Conservation (phyloP, 1,140 invertebrate genomes). For the Hypsibius dujardini region DNA sequence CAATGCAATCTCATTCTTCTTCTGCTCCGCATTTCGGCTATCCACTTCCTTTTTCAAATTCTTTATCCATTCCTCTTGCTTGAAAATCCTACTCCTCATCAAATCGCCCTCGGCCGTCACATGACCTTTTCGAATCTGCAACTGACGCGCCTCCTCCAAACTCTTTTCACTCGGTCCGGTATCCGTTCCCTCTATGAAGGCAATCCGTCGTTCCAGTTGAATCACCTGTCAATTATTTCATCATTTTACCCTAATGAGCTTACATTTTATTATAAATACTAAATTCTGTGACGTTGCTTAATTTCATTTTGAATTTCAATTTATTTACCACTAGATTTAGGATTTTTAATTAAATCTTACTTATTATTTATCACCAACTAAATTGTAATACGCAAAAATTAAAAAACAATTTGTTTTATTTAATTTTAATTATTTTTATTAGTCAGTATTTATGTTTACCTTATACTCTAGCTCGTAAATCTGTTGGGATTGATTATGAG, state of each 20-base stretch:
- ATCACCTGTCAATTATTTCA: no score
- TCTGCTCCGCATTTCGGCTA: neutral
- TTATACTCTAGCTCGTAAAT: neutral
- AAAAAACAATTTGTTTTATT: no score
- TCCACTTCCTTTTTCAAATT: neutral
- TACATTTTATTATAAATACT: no score
- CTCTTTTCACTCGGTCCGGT: neutral
- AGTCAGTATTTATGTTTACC: no score
- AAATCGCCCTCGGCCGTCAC: neutral
- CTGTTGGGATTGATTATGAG: slow-evolving; percentile 4
- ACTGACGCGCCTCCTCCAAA: neutral
- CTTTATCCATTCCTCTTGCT: neutral
- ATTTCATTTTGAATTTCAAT: no score
- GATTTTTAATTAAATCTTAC: no score
- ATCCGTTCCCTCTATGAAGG: slow-evolving; percentile 14
- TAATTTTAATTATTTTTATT: no score
- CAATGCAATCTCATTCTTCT: neutral
- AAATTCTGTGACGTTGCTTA: no score
- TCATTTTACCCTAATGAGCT: no score
- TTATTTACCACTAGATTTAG: no score
- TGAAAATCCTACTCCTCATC: neutral
- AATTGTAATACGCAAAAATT: no score
- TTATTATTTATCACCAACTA: no score
- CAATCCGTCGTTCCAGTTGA: neutral
- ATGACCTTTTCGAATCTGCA: neutral